These are phyloP conservation scores for Sebastes variabilis DNA, from an alignment of 2,797 vertebrate species.

Conservation along the genomic window DNA sequence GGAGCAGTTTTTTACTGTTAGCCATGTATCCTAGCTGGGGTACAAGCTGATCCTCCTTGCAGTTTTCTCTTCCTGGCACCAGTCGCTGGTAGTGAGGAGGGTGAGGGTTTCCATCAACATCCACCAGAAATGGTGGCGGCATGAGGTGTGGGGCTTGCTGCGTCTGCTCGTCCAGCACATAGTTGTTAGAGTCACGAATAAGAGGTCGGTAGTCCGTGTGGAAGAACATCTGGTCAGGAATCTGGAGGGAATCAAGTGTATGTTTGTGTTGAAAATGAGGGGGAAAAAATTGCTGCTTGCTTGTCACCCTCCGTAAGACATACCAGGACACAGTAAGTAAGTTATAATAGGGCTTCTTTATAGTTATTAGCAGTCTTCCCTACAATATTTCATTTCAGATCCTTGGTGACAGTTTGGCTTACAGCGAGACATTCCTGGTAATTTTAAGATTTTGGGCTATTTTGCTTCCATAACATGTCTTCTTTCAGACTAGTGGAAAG, in stretches of 20 bases:
- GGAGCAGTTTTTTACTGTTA: constrained; percentile 83
- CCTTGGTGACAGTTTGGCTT: background rate
- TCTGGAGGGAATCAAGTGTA: constrained; percentile 76
- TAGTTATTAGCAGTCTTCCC: background rate
- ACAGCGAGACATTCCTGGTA: too few relatives aligned
- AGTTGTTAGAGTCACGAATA: constrained; percentile 97
- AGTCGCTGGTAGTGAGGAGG: constrained; percentile 91
- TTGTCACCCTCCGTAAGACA: background rate
- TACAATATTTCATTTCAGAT: background rate
- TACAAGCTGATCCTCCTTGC: constrained; percentile 96
- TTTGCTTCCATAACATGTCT: too few relatives aligned
- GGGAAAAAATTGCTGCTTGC: background rate
- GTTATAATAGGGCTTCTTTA: background rate
- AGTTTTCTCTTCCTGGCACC: constrained; percentile 95
- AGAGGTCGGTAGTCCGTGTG: constrained; percentile 98
- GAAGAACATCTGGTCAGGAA: constrained; percentile 99
- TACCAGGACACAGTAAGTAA: background rate
- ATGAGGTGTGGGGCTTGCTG: constrained; percentile 99
- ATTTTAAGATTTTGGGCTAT: too few relatives aligned
- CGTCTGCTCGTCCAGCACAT: constrained; percentile 98
- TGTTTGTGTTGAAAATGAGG: background rate
- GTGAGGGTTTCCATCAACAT: constrained; percentile 97
- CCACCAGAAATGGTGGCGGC: constrained; percentile 97
- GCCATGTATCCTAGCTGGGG: constrained; percentile 96
- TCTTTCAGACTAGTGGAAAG: too few relatives aligned